A percentile compares a stretch with the other conserved stretches of the same genome.
phyloP scores from a whole-genome alignment of 2,113 vertebrate genomes.

The Malaclemys terrapin region DNA sequence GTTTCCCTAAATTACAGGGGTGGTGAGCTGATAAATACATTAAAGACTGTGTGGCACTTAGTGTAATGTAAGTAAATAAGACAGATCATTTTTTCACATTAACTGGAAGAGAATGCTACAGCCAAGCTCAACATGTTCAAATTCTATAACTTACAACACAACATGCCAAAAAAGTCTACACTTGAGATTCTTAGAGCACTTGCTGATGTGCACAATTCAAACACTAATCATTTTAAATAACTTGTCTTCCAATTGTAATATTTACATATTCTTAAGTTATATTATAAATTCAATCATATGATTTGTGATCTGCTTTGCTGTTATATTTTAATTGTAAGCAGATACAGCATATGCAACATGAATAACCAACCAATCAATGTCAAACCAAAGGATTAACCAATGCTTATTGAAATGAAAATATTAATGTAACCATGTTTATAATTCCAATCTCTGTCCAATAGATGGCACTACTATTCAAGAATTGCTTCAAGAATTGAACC shows the following conservation, averaged over 20 bases:
- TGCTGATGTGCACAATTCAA: not conserved
- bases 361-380: fast-evolving
- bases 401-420: not conserved
- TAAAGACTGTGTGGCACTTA: not conserved
- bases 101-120: not conserved
- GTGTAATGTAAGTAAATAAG: not conserved
- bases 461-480: constrained; percentile 72
- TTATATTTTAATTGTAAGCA: fast-evolving
- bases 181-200: not conserved
- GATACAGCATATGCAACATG: fast-evolving
- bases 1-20: not conserved
- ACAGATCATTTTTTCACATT: not conserved
- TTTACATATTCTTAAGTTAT: not conserved
- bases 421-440: not conserved
- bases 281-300: fast-evolving
- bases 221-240: not conserved
- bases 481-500: not conserved
- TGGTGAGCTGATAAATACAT: not conserved
- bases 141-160: not conserved
- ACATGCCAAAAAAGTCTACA: not conserved
- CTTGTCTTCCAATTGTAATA: not conserved
- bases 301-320: fast-evolving
- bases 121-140: not conserved
- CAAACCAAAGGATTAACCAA: not conserved
- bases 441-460: constrained; percentile 46